These are phyloP conservation scores for Burhinus bistriatus DNA, from an alignment of 2,113 vertebrate species.

Conservation along the genomic window DNA sequence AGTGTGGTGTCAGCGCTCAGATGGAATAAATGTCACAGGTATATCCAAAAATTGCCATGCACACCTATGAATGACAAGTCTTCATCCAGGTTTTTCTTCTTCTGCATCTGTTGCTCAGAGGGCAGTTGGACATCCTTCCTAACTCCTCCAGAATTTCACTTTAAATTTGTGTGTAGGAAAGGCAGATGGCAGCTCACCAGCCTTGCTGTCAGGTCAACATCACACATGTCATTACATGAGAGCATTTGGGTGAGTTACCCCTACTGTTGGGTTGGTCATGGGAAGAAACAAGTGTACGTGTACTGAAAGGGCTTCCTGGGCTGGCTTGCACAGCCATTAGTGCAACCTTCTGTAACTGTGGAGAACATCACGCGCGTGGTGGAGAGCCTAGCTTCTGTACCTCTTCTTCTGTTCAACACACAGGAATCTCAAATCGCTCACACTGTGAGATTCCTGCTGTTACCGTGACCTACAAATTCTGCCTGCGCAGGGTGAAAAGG, in stretches of 20 bases:
- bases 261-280: not conserved
- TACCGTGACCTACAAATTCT: not conserved
- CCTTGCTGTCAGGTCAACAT: not conserved
- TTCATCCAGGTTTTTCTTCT: not conserved
- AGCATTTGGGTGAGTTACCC: not conserved
- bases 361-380: accelerated
- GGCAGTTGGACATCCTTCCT: not conserved
- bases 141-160: not conserved
- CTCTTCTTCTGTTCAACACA: not conserved
- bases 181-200: not conserved
- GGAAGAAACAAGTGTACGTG: not conserved
- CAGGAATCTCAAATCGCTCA: not conserved
- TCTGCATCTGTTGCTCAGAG: not conserved
- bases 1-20: constrained; percentile 97
- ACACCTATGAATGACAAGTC: not conserved
- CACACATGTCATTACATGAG: not conserved
- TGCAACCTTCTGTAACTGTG: not conserved
- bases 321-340: not conserved
- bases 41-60: not conserved
- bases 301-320: not conserved
- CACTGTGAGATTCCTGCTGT: constrained; percentile 40
- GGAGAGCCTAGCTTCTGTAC: not conserved
- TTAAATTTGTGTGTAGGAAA: not conserved
- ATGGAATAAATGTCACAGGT: constrained; percentile 96
- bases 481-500: not conserved